Percentiles rank a stretch among this genome's conserved stretches.
phyloP scores from a whole-genome alignment of 2,888 invertebrate genomes.

The Julus scandinavius region DNA sequence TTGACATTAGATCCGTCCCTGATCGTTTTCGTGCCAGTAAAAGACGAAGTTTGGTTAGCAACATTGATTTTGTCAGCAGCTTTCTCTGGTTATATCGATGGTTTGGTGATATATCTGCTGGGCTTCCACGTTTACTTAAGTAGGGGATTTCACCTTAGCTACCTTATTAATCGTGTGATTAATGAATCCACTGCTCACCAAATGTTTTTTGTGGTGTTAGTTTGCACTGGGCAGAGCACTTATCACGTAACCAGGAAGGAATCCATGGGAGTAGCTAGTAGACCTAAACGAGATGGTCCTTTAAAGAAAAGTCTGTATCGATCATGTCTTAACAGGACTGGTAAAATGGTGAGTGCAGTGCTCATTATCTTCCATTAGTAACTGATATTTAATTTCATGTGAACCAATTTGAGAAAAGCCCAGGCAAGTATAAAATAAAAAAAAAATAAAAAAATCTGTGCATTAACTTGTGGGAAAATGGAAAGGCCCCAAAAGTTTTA shows the following conservation, averaged over 20 bases:
- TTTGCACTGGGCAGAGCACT: slow-evolving; percentile 53
- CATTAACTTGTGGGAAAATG: neutral
- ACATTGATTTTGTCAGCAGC: slow-evolving; percentile 51
- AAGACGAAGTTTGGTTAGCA: slow-evolving; percentile 53
- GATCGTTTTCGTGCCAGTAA: slow-evolving; percentile 53
- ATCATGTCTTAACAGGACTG: slow-evolving; percentile 49
- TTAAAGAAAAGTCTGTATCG: slow-evolving; percentile 52
- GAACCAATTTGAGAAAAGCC: no score
- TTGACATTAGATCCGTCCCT: slow-evolving; percentile 49
- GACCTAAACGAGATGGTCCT: slow-evolving; percentile 41
- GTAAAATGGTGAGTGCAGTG: slow-evolving; percentile 47
- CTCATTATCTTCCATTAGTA: neutral
- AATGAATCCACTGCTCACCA: neutral
- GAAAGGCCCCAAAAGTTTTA: neutral
- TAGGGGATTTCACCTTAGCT: neutral
- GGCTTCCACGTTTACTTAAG: slow-evolving; percentile 55
- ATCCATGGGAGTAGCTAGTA: neutral
- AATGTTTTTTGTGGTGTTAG: neutral
- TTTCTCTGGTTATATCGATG: slow-evolving; percentile 53
- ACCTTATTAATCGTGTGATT: neutral
- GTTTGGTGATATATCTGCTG: slow-evolving; percentile 53
- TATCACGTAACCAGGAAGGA: slow-evolving; percentile 50
- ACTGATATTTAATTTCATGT: no score
- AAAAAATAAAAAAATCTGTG: no score
- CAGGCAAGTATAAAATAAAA: no score